These are phyloP conservation scores for Athalia cordata DNA, from an alignment of 2,888 invertebrate species.

Conservation along the genomic window DNA sequence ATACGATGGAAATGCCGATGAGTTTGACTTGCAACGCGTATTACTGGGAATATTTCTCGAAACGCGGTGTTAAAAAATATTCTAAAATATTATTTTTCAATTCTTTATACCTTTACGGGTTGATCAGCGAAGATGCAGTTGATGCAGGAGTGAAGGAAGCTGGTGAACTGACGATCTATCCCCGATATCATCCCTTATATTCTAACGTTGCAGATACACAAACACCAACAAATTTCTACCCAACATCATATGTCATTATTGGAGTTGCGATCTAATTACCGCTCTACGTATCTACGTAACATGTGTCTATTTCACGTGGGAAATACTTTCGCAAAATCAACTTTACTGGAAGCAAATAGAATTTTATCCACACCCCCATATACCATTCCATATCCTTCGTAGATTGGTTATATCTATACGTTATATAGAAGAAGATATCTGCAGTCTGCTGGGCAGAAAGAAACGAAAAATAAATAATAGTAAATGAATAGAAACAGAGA, in stretches of 20 bases:
- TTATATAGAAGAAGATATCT: too few species aligned
- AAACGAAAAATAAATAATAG: not conserved
- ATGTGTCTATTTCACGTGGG: slow-evolving; percentile 28
- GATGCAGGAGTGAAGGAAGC: slow-evolving; percentile 28
- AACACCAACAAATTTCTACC: slow-evolving; percentile 15
- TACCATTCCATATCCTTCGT: not conserved
- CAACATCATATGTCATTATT: slow-evolving; percentile 7
- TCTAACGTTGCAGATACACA: slow-evolving; percentile 16
- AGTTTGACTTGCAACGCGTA: too few species aligned
- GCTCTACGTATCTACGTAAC: not conserved
- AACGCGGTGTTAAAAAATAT: too few species aligned
- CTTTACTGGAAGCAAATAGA: slow-evolving; percentile 17
- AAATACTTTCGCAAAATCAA: slow-evolving; percentile 40
- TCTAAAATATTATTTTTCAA: too few species aligned
- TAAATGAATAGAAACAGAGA: not conserved
- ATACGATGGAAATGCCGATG: too few species aligned
- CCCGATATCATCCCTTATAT: slow-evolving; percentile 38
- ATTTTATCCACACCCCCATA: slow-evolving; percentile 2
- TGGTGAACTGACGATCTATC: slow-evolving; percentile 34
- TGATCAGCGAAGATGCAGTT: slow-evolving; percentile 15
- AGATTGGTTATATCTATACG: too few species aligned
- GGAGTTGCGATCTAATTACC: slow-evolving; percentile 30
- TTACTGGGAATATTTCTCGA: too few species aligned
- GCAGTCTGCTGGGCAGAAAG: too few species aligned
- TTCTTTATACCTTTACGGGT: slow-evolving; percentile 26